Evolutionary conservation across 1,140 invertebrate species (phyloP).

Genomic region (Zaprionus vittiger): DNA sequence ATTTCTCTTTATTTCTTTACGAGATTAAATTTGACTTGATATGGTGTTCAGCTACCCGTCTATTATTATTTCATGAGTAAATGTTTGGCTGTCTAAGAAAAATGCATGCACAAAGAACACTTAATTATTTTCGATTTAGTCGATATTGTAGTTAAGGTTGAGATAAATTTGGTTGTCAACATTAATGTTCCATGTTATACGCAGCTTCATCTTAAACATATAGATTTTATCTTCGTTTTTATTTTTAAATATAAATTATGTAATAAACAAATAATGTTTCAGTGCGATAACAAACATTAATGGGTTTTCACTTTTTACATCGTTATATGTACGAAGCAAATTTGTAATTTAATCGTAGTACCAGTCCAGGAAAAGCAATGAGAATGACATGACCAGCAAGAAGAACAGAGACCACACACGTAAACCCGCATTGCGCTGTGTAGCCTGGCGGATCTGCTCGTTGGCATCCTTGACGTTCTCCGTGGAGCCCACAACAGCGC

Average conservation of each 20-base stretch:
- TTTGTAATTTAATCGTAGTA: conserved; percentile 93
- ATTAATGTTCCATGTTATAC: not conserved
- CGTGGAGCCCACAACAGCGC: conserved; percentile 94
- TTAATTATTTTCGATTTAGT: not conserved
- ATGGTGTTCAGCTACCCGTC: not conserved
- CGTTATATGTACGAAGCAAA: conserved; percentile 9
- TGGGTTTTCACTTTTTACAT: conserved; percentile 30
- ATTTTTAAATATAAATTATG: conserved; percentile 35
- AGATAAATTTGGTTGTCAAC: not conserved
- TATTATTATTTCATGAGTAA: not conserved
- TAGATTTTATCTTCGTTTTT: conserved; percentile 22
- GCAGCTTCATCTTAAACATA: not conserved
- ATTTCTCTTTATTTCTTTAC: not conserved
- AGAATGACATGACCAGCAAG: conserved; percentile 97
- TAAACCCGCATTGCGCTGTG: conserved; percentile 97
- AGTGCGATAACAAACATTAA: conserved; percentile 41
- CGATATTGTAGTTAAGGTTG: conserved; percentile 18
- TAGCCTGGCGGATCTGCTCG: conserved; percentile 97
- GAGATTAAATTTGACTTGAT: conserved; percentile 11
- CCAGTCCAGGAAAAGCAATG: conserved; percentile 98
- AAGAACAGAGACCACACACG: conserved; percentile 98
- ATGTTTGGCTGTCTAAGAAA: not conserved
- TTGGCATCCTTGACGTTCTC: conserved; percentile 98
- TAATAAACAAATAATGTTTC: conserved; percentile 51
- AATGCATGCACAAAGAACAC: not conserved